Evolutionary conservation across 2,888 invertebrate genomes (phyloP).

Genomic region (Syrphus vitripennis): DNA sequence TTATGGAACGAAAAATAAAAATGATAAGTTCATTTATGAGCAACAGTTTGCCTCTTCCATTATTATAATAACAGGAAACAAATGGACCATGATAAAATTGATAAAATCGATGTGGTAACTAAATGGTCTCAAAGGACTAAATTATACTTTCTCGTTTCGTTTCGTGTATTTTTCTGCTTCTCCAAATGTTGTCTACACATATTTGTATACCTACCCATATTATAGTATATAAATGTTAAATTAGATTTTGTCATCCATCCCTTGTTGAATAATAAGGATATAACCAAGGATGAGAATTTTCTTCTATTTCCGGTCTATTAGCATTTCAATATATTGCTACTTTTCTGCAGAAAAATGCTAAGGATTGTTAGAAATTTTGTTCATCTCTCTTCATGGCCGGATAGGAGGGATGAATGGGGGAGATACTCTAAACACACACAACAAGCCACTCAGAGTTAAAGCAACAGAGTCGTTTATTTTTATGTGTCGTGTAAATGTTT

Average conservation of each 20-base stretch:
- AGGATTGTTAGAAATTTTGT: background rate
- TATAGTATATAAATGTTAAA: slow-evolving; percentile 42
- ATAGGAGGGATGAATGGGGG: background rate
- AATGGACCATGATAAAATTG: slow-evolving; percentile 62
- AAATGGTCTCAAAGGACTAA: slow-evolving; percentile 59
- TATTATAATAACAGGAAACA: slow-evolving; percentile 42
- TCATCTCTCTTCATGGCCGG: background rate
- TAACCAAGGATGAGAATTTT: background rate
- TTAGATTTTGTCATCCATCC: slow-evolving; percentile 55
- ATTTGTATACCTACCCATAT: background rate
- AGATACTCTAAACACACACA: background rate
- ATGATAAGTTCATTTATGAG: slow-evolving; percentile 52
- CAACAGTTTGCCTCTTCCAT: background rate
- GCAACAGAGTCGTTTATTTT: slow-evolving; percentile 69
- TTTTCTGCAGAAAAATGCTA: background rate
- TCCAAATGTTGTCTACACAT: background rate
- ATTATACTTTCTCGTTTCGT: slow-evolving; percentile 49
- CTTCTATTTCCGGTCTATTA: background rate
- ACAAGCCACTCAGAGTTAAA: slow-evolving; percentile 27
- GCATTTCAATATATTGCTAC: background rate
- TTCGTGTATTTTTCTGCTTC: slow-evolving; percentile 22
- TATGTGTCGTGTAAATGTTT: slow-evolving; percentile 69
- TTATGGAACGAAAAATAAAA: slow-evolving; percentile 33
- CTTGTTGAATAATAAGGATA: background rate
- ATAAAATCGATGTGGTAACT: slow-evolving; percentile 59